A percentile compares a stretch with the other conserved stretches of the same genome.
phyloP scores from a whole-genome alignment of 2,797 vertebrate species.

The Coregonus ussuriensis region DNA sequence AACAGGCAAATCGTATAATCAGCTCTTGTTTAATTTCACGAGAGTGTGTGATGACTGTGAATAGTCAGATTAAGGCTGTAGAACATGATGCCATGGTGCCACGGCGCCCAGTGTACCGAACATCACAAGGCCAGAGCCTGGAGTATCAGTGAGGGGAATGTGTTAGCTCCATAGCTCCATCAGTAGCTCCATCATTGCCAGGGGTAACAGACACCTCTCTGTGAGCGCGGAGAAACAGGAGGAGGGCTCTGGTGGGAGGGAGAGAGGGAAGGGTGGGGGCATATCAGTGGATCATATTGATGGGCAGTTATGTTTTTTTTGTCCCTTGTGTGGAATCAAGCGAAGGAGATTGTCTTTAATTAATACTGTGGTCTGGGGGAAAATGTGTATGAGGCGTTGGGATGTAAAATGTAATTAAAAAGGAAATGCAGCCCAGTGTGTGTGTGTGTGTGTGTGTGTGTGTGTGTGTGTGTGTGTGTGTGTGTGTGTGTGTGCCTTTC shows the following conservation, averaged over 20 bases:
- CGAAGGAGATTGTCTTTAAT: conserved; percentile 83
- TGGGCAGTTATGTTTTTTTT: conserved; percentile 60
- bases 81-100: conserved; percentile 31
- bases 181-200: background rate
- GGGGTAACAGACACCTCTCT: conserved; percentile 15
- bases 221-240: background rate
- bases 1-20: conserved; percentile 66
- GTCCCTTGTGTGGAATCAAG: conserved; percentile 71
- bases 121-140: background rate
- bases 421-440: conserved; percentile 72
- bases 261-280: conserved; percentile 55
- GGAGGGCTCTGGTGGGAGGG: conserved; percentile 7
- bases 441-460: conserved; percentile 39
- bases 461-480: conserved; percentile 36
- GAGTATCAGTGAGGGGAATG: background rate
- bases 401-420: conserved; percentile 90
- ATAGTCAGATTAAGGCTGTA: conserved; percentile 56
- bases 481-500: conserved; percentile 46
- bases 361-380: conserved; percentile 84
- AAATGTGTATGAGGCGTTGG: conserved; percentile 68
- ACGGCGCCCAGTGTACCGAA: background rate
- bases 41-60: conserved; percentile 62
- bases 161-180: background rate
- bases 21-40: conserved; percentile 70
- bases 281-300: conserved; percentile 64